Conservation (phyloP, 2,797 vertebrate species). For the Austrolebias charrua region DNA sequence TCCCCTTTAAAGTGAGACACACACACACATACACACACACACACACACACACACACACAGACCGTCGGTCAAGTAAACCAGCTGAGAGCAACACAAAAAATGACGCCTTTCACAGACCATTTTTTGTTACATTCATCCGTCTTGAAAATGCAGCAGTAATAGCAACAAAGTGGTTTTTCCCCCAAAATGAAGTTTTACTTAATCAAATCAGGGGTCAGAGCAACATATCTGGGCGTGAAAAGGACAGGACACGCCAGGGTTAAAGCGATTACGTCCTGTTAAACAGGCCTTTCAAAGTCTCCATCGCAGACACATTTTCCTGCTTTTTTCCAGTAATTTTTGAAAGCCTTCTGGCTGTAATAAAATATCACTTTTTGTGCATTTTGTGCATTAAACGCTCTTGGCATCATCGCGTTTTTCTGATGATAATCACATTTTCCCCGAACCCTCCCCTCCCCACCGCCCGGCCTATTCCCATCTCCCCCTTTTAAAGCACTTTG, state of each 20-base stretch:
- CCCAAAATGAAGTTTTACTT: constrained; percentile 83
- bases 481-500: constrained; percentile 83
- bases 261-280: constrained; percentile 83
- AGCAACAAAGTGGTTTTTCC: constrained; percentile 86
- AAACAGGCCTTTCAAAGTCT: constrained; percentile 81
- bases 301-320: constrained; percentile 86
- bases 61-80: constrained; percentile 60
- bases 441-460: constrained; percentile 65
- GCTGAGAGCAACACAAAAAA: constrained; percentile 72
- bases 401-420: constrained; percentile 76
- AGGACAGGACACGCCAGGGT: constrained; percentile 84
- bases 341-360: constrained; percentile 87
- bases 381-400: constrained; percentile 84
- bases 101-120: constrained; percentile 64
- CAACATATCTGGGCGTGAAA: constrained; percentile 80
- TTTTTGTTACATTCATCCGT: constrained; percentile 65
- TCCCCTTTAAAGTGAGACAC: constrained; percentile 60
- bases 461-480: constrained; percentile 72
- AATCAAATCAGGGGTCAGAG: constrained; percentile 82
- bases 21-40: constrained; percentile 12
- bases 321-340: constrained; percentile 86
- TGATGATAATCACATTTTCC: constrained; percentile 81
- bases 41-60: constrained; percentile 22
- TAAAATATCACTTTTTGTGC: constrained; percentile 88
- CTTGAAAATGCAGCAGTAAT: constrained; percentile 82